phyloP scores from a whole-genome alignment of 92 coral and sea anemone genomes.

The Virgularia gustaviana region DNA sequence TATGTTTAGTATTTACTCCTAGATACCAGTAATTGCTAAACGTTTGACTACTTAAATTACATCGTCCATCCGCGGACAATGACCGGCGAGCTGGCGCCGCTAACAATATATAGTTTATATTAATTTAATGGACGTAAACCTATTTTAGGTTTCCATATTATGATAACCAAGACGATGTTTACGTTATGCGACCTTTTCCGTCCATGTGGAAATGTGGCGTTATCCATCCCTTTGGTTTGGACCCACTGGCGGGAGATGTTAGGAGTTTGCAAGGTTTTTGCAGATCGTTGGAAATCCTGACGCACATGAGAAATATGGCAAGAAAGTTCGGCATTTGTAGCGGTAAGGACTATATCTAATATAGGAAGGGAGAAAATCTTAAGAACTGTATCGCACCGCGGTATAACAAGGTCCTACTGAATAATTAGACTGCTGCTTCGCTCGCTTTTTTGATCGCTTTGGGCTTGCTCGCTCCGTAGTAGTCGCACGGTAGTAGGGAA shows the following conservation, averaged over 20 bases:
- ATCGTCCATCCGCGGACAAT: not conserved
- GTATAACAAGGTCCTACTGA: too few relatives aligned
- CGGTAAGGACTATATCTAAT: not conserved
- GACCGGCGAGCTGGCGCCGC: not conserved
- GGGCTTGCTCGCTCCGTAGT: too few relatives aligned
- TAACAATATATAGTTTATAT: not conserved
- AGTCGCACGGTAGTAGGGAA: too few relatives aligned
- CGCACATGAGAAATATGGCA: constrained; percentile 12
- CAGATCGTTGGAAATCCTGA: constrained; percentile 26
- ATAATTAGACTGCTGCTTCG: too few relatives aligned
- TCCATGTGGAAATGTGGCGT: constrained; percentile 38
- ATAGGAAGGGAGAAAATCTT: too few relatives aligned
- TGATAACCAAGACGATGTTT: constrained; percentile 1
- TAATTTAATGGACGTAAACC: not conserved
- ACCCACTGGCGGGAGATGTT: constrained; percentile 30
- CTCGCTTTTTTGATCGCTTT: too few relatives aligned
- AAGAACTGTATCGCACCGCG: too few relatives aligned
- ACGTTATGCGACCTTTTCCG: constrained; percentile 27
- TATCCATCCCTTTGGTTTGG: constrained; percentile 24
- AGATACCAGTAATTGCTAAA: too few relatives aligned
- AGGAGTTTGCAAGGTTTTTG: constrained; percentile 26
- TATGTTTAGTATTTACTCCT: not conserved
- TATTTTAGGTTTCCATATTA: constrained; percentile 15
- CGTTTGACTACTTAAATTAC: too few relatives aligned
- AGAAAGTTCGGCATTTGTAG: not conserved